A percentile compares a stretch with the other conserved stretches of the same genome.
phyloP scores from a whole-genome alignment of 2,888 invertebrate genomes.

The Andrena fulva region DNA sequence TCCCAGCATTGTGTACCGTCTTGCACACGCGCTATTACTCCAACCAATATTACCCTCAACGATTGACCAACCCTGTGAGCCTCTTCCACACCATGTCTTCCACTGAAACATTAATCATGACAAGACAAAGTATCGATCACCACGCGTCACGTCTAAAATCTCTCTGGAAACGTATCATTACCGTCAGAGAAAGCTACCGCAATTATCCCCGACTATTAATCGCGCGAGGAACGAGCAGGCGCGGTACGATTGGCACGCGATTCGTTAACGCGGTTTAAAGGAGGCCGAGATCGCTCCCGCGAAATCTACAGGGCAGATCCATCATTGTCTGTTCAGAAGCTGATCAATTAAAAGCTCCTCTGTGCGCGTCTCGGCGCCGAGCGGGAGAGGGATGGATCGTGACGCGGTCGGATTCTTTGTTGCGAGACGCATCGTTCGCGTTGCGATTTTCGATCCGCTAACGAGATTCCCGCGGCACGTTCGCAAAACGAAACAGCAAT shows the following conservation, averaged over 20 bases:
- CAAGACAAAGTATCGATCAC: background rate
- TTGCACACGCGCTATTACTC: too few relatives aligned
- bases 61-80: too few relatives aligned
- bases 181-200: constrained; percentile 30
- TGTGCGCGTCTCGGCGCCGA: constrained; percentile 4
- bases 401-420: constrained; percentile 40
- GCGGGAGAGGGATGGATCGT: constrained; percentile 10
- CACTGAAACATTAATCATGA: background rate
- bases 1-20: too few relatives aligned
- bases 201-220: constrained; percentile 27
- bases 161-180: constrained; percentile 1
- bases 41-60: too few relatives aligned
- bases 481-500: constrained; percentile 24
- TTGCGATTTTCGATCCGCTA: constrained; percentile 33
- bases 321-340: constrained; percentile 38
- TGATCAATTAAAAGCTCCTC: constrained; percentile 50
- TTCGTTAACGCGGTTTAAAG: constrained; percentile 43
- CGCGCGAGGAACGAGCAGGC: constrained; percentile 1
- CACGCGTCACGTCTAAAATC: constrained; percentile 6
- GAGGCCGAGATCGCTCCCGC: constrained; percentile 51
- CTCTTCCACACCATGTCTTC: too few relatives aligned
- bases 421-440: constrained; percentile 44
- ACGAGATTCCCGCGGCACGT: constrained; percentile 43
- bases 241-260: constrained; percentile 35
- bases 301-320: constrained; percentile 52